These are phyloP conservation scores for Ammospiza nelsoni DNA, from an alignment of 2,113 vertebrate species.

Conservation along the genomic window DNA sequence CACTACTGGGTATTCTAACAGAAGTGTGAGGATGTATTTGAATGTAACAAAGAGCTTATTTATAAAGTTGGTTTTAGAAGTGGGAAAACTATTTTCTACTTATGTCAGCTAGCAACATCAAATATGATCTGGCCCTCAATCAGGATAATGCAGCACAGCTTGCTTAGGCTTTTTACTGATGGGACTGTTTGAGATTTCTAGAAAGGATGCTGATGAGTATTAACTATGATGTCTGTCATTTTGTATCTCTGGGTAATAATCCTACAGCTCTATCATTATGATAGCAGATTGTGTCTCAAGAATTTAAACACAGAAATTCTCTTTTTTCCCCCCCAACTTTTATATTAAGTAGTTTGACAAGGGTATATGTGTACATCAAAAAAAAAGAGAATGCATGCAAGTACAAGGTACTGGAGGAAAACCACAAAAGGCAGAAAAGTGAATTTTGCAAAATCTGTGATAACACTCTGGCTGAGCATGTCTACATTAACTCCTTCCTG, in stretches of 20 bases:
- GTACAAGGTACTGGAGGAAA: not conserved
- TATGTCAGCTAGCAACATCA: not conserved
- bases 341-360: not conserved
- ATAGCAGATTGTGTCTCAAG: not conserved
- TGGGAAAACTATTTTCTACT: not conserved
- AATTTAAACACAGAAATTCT: not conserved
- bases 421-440: not conserved
- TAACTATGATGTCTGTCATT: slow-evolving; percentile 49
- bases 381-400: not conserved
- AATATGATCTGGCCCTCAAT: not conserved
- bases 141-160: slow-evolving; percentile 20
- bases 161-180: slow-evolving; percentile 35
- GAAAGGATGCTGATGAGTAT: slow-evolving; percentile 44
- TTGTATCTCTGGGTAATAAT: slow-evolving; percentile 17
- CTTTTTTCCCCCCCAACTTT: not conserved
- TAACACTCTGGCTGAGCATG: not conserved
- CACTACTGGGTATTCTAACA: not conserved
- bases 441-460: not conserved
- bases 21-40: not conserved
- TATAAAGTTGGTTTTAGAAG: not conserved
- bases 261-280: not conserved
- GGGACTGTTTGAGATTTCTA: slow-evolving; percentile 3
- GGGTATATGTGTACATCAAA: not conserved
- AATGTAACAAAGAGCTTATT: not conserved
- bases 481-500: not conserved